Evolutionary conservation across 2,113 vertebrate species (phyloP), one percentile per base, ranked within the genome.

Genomic region (Platysteira castanea): DNA sequence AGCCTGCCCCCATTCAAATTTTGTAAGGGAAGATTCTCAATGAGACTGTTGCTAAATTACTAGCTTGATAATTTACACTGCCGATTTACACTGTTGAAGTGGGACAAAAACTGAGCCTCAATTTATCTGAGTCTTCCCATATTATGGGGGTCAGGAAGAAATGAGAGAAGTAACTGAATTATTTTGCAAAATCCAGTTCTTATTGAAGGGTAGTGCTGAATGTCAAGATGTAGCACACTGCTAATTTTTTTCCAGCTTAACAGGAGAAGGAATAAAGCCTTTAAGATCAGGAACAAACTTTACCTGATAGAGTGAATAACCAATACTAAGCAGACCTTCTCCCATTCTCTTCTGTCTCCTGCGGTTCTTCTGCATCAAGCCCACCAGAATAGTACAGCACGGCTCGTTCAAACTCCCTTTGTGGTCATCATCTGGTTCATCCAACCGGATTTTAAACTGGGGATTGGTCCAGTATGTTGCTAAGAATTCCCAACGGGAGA

Each of bases 321-420:
- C 98, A 5, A 99, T 98, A n/a, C 98, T 99, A 42, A 99, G 97
- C 97, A 98, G 89, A 81, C 93, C 97, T 94, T 98, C 97, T 31
- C 98, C 99, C 67, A 98, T 96, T 89, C 97, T 98, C 92, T 96
- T 98, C 96, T 91, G 90, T 3, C 93, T 63, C 35, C 99, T 98
- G 39, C 90, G 96, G 80, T 99, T 98, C 97, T 99, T 99, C 98
- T 99, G 99, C 98, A 99, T 98, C 89, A 99, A 94, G 30, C 98
- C 99, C 86, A 99, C 96, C 65, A 99, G 95, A 31, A 99, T 30
- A 0, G 97, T 98, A 50, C 99, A 99, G 91, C 97, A 93, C 0
- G 98, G 98, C 27, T 99, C 98, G 2, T 84, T 81, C 7, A 84
- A 50, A 12, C 88, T 87, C 49, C 98, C 98, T 68, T 98, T 95